Base-by-base conservation (phyloP, 2,888 invertebrate species). In the Drosophila nr. perissopoda region DNA sequence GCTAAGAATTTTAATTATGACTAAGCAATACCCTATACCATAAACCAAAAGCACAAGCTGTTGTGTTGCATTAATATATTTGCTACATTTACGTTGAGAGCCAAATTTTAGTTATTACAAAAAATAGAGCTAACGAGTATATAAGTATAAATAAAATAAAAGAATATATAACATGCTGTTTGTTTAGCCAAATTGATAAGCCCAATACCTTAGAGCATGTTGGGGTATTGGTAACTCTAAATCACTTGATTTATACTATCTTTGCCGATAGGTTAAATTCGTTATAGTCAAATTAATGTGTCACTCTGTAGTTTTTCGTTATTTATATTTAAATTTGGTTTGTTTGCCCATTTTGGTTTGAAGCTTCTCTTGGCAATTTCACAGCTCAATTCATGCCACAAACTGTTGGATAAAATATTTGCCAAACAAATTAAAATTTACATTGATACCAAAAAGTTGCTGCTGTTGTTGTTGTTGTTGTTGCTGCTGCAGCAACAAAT, bases 351-450 rank as follows among this genome's bases (percentile, higher is more conserved):
- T 67, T 54, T 62, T 58, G 59, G 29, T 40, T 61, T 40, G 21
- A 0, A 31, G 65, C 45, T 59, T 61, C 54, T 56, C 33, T 52
- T 63, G 61, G 70, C 80, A 79, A 81, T 81, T 81, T 79, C 66
- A 82, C 81, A 72, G 82, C 74, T 81, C 82, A 82, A 77, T 81
- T 79, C 60, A 8, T 72, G 72, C 76, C 82, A 72, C 80, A 79
- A 74, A 82, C 64, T 77, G 76, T 63, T 71, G 84, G 57, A 49
- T 48, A 68, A 82, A 86, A 88, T 88, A 86, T 86, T 86, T 86
- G 87, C 84, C 67, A 86, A 86, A 82, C 87, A 86, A 86, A 86
- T 86, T 86, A 88, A 88, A 86, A 83, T 86, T 83, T 88, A 88
- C 85, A 88, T 83, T 86, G 89, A 87, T 86, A 86, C 83, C 76